Percentiles rank a stretch among this genome's conserved stretches.
These are phyloP conservation scores for Portevinia maculata DNA, from an alignment of 2,888 invertebrate genomes.

Conservation along the genomic window DNA sequence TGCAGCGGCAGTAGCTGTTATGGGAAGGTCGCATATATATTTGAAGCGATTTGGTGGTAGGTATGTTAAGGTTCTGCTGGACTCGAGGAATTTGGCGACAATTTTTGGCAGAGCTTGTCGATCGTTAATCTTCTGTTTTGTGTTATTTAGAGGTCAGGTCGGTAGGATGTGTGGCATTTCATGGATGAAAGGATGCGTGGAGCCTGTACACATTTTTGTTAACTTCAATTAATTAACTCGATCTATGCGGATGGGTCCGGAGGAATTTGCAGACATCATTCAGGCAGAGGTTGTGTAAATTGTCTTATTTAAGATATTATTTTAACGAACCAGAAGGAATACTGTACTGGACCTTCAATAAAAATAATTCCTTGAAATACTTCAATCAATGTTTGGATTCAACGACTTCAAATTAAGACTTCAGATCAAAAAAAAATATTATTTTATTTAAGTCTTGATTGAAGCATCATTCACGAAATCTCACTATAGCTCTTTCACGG, in stretches of 20 bases:
- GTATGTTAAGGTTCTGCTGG: conserved; percentile 41
- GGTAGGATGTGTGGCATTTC: conserved; percentile 52
- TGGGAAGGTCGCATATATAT: conserved; percentile 44
- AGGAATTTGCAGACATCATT: conserved; percentile 41
- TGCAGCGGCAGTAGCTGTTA: conserved; percentile 17
- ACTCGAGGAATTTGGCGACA: conserved; percentile 64
- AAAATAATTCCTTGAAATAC: no score
- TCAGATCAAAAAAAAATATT: no score
- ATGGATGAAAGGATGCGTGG: conserved; percentile 36
- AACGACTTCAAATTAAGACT: no score
- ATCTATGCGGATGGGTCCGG: conserved; percentile 39
- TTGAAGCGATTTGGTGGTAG: conserved; percentile 50
- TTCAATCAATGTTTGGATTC: no score
- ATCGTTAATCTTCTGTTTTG: conserved; percentile 68
- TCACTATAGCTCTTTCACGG: no score
- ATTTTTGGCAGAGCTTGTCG: conserved; percentile 48
- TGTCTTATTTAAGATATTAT: no score
- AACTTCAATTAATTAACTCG: conserved; percentile 65
- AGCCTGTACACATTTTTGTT: conserved; percentile 46
- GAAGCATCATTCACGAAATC: no score
- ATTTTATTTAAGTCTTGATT: no score
- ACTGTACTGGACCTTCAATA: no score
- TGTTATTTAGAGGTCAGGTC: conserved; percentile 55
- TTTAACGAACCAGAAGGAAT: no score
- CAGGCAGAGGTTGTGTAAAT: not conserved